Percentiles rank a stretch among this genome's conserved stretches.
These are phyloP conservation scores for Escarpia spicata DNA, from an alignment of 2,888 invertebrate genomes.

Conservation along the genomic window DNA sequence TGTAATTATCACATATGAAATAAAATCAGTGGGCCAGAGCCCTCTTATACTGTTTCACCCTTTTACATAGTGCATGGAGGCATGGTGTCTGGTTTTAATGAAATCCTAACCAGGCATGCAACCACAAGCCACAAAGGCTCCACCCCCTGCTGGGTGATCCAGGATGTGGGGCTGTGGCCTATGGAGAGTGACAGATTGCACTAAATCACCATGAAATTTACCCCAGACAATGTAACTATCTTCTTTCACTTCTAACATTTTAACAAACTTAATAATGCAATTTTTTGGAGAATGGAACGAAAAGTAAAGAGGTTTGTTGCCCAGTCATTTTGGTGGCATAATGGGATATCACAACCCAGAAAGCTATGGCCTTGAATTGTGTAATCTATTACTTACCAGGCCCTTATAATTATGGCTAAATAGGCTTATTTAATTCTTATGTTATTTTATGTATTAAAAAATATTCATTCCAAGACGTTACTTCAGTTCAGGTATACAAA, in stretches of 20 bases:
- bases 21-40: background rate
- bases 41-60: background rate
- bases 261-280: background rate
- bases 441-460: too few relatives aligned
- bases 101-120: background rate
- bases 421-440: too few relatives aligned
- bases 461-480: too few relatives aligned
- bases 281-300: background rate
- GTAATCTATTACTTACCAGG: too few relatives aligned
- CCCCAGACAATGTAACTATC: background rate
- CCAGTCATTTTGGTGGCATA: background rate
- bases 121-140: background rate
- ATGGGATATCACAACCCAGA: background rate
- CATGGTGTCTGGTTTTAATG: background rate
- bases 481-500: too few relatives aligned
- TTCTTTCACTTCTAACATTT: background rate
- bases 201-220: conserved; percentile 5
- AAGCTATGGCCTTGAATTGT: background rate
- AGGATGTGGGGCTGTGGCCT: background rate
- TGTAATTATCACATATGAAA: background rate
- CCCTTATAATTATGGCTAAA: too few relatives aligned
- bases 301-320: background rate
- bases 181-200: background rate
- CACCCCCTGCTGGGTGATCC: background rate
- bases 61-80: background rate